Percentiles rank a stretch among this genome's conserved stretches.
These are phyloP conservation scores for Ctenodactylus gundi DNA, from an alignment of 2,113 vertebrate species.

Conservation along the genomic window DNA sequence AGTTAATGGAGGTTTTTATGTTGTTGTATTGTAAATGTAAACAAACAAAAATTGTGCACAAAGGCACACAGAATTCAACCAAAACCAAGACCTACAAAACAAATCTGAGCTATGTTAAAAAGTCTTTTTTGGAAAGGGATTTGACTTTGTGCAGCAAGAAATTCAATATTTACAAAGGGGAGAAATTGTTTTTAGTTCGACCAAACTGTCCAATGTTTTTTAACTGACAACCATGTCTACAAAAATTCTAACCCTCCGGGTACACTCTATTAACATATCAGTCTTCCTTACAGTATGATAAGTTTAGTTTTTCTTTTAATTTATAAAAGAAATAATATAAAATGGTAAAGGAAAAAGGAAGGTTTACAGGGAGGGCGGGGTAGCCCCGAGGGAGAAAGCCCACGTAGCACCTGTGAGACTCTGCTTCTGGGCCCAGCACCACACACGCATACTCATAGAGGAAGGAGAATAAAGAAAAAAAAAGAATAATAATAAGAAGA, in stretches of 20 bases:
- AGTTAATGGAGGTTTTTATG: neutral
- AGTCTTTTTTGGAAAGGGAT: neutral
- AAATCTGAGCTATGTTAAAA: neutral
- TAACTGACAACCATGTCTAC: neutral
- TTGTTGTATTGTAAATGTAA: neutral
- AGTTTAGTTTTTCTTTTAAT: neutral
- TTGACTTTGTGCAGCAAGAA: neutral
- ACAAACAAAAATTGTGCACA: neutral
- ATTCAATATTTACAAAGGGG: neutral
- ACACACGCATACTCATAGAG: too few species aligned
- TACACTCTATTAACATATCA: neutral
- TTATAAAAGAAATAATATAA: neutral
- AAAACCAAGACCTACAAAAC: neutral
- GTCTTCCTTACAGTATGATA: neutral
- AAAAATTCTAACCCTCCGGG: neutral
- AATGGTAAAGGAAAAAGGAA: neutral
- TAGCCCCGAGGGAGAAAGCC: neutral
- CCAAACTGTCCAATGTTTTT: neutral
- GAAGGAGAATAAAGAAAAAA: neutral
- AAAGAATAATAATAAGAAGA: neutral
- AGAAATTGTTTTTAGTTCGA: neutral
- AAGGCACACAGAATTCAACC: neutral
- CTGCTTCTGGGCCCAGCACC: accelerated
- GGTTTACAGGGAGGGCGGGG: accelerated
- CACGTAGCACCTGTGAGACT: neutral